phyloP scores from a whole-genome alignment of 2,888 invertebrate genomes.

The Helicoverpa assulta region DNA sequence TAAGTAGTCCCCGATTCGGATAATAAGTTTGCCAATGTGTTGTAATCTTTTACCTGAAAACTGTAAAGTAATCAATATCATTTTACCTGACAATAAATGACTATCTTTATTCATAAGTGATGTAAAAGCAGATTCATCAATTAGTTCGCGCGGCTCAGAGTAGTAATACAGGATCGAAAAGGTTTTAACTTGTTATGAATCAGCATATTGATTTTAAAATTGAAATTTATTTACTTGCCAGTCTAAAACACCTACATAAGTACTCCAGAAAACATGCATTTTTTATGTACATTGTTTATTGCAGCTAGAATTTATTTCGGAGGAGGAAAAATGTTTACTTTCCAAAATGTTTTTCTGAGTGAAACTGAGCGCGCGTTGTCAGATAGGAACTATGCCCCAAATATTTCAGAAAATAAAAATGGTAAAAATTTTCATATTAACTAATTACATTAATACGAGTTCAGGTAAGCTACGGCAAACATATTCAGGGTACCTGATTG shows the following conservation, averaged over 20 bases:
- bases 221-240: no score
- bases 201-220: background rate
- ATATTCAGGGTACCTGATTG: no score
- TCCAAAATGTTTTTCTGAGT: background rate
- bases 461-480: no score
- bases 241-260: no score
- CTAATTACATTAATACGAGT: no score
- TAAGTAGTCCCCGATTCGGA: slow-evolving; percentile 4
- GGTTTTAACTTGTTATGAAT: background rate
- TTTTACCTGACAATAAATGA: background rate
- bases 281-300: no score
- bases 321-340: no score
- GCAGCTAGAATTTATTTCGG: no score
- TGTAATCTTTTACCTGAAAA: slow-evolving; percentile 7
- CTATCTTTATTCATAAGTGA: background rate
- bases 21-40: background rate
- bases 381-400: background rate
- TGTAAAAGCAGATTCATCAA: background rate
- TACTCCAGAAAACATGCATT: no score
- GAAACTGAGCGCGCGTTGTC: background rate
- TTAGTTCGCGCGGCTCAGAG: background rate
- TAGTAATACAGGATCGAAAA: background rate
- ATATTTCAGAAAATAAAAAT: no score
- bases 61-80: background rate
- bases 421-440: no score